phyloP scores from a whole-genome alignment of 2,113 vertebrate genomes.

The Prolemur simus region DNA sequence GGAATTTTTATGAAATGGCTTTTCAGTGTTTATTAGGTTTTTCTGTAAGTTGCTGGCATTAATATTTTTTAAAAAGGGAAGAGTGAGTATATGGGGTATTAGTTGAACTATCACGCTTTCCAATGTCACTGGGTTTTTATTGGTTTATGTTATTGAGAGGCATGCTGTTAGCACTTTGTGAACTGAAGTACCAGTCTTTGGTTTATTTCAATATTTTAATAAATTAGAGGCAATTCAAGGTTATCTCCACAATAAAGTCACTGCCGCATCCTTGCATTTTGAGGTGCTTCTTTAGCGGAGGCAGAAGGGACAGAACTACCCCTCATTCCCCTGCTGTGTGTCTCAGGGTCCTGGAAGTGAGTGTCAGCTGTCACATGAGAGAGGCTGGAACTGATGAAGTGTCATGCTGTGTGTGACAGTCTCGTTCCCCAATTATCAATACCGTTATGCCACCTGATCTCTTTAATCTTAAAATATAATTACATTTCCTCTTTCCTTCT shows the following conservation, averaged over 20 bases:
- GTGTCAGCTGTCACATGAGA: neutral
- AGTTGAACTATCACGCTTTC: neutral
- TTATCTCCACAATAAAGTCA: neutral
- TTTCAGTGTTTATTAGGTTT: neutral
- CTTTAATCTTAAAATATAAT: neutral
- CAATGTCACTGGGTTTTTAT: neutral
- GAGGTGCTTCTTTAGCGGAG: neutral
- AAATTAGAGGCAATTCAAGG: neutral
- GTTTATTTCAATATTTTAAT: neutral
- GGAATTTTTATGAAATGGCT: neutral
- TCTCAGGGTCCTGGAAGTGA: neutral
- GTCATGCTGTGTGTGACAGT: neutral
- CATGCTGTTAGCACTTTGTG: neutral
- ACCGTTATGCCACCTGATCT: neutral
- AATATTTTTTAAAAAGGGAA: neutral
- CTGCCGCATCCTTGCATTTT: rapidly evolving
- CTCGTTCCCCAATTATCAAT: neutral
- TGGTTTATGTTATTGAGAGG: neutral
- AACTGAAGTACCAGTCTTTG: neutral
- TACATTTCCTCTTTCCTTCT: neutral
- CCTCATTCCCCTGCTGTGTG: neutral
- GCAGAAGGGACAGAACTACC: neutral
- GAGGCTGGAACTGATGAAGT: neutral
- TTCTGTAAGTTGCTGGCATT: neutral
- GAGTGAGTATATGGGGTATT: no score